These are phyloP conservation scores for Vicugna pacos DNA, from an alignment of 2,113 vertebrate genomes.

Conservation along the genomic window DNA sequence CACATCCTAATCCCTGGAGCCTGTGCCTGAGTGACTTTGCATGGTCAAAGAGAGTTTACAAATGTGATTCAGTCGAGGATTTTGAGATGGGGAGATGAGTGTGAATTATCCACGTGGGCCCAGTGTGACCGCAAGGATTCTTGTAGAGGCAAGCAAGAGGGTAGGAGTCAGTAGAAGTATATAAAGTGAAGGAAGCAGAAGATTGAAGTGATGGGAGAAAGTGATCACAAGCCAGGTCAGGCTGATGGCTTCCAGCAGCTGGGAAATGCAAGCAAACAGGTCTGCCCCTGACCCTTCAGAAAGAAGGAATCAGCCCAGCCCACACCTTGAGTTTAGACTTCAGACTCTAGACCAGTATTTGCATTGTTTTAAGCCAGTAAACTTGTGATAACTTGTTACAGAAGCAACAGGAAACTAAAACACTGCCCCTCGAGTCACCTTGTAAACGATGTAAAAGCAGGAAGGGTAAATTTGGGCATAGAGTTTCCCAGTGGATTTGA, in stretches of 20 bases:
- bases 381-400: neutral
- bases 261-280: neutral
- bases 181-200: neutral
- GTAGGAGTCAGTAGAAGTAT: neutral
- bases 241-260: neutral
- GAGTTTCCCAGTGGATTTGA: slow-evolving; percentile 16
- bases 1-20: neutral
- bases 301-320: neutral
- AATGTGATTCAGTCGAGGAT: neutral
- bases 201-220: neutral
- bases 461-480: neutral
- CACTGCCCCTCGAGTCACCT: neutral
- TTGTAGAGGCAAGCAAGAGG: neutral
- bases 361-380: neutral
- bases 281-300: neutral
- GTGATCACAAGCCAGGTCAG: neutral
- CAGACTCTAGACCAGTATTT: neutral
- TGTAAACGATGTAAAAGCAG: neutral
- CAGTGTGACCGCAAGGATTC: neutral
- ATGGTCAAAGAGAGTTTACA: neutral
- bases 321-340: neutral
- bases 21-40: neutral
- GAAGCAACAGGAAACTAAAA: neutral
- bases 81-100: neutral
- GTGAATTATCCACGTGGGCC: neutral